Conservation (phyloP, 1,140 invertebrate genomes). For the Drosophila seguyi region DNA sequence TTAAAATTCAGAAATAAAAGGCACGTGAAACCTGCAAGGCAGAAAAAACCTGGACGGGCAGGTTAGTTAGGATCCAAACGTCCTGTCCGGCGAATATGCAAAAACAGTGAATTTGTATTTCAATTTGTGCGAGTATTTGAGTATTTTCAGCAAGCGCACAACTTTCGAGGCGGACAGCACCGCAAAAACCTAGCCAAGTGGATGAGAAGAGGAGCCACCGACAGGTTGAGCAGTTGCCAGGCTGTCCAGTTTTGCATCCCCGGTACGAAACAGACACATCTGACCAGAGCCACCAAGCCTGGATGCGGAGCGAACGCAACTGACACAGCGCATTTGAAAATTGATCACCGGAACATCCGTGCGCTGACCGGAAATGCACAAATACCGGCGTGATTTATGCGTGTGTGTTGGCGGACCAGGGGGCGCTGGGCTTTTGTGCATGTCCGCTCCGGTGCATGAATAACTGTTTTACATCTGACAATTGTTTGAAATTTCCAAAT, state of each 20-base stretch:
- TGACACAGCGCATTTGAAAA: constrained; percentile 82
- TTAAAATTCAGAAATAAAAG: constrained; percentile 64
- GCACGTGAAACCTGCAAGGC: constrained; percentile 37
- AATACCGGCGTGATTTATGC: constrained; percentile 64
- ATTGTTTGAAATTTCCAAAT: constrained; percentile 54
- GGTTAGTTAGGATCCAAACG: constrained; percentile 42
- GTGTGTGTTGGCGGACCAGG: constrained; percentile 17
- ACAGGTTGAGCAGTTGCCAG: constrained; percentile 65
- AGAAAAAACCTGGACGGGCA: constrained; percentile 11
- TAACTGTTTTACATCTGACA: constrained; percentile 65
- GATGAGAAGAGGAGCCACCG: constrained; percentile 48
- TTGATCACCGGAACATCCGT: constrained; percentile 83
- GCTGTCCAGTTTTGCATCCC: constrained; percentile 6
- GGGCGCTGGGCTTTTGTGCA: constrained; percentile 16
- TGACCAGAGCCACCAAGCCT: constrained; percentile 33
- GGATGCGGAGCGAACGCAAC: constrained; percentile 35
- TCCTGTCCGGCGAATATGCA: constrained; percentile 62
- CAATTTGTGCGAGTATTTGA: constrained; percentile 42
- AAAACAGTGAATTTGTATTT: constrained; percentile 77
- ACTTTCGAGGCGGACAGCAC: constrained; percentile 34
- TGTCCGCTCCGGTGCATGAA: constrained; percentile 27
- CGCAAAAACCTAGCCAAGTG: constrained; percentile 62
- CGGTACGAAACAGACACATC: constrained; percentile 25
- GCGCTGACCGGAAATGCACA: constrained; percentile 81
- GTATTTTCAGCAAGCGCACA: constrained; percentile 35